Evolutionary conservation across 2,113 vertebrate genomes (phyloP), one percentile per base, ranked within the genome.

Genomic region (Pachyramphus minor): DNA sequence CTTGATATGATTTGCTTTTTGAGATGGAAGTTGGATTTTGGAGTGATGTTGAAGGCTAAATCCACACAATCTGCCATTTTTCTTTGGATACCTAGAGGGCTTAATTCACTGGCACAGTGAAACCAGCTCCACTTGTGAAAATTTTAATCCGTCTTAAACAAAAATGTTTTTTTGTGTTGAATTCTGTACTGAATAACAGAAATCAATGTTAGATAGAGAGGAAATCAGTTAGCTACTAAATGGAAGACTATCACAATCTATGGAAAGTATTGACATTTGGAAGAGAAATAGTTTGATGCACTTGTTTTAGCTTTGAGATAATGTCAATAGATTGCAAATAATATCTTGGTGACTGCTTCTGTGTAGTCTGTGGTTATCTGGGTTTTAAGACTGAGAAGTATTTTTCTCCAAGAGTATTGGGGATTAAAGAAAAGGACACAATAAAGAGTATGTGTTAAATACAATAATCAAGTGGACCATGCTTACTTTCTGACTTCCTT

Each of bases 401-500:
- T 4, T 73, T 84, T 68, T 37, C 79, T 67, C 2, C 5, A 44
- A 82, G 49, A 56, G 13, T 30, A 31, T 10, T 1, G 5, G 14
- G 25, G 5, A 5, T 83, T 83, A 66, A 76, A 88, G 27, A 50
- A 84, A 84, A 74, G 17, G 10, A 5, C 3, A 5, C 49, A 24
- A 37, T 87, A 42, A 90, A 85, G 22, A 92, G 23, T 42, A 39
- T 58, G 16, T 76, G 58, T 13, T 55, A 77, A 56, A 7, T 87
- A 22, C 30, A 60, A 25, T 62, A 58, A 88, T 86, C 67, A 83
- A 31, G 66, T 90, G 59, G 55, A 69, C 31, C 39, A 9, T 91
- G 91, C 50, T 81, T 89, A 31, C 22, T 91, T 91, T 96, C 71
- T 96, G 85, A 93, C 79, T 95, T 89, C 63, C 42, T 87, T 94